Conservation (phyloP, 2,797 vertebrate species). For the Pseudochirops corinnae region DNA sequence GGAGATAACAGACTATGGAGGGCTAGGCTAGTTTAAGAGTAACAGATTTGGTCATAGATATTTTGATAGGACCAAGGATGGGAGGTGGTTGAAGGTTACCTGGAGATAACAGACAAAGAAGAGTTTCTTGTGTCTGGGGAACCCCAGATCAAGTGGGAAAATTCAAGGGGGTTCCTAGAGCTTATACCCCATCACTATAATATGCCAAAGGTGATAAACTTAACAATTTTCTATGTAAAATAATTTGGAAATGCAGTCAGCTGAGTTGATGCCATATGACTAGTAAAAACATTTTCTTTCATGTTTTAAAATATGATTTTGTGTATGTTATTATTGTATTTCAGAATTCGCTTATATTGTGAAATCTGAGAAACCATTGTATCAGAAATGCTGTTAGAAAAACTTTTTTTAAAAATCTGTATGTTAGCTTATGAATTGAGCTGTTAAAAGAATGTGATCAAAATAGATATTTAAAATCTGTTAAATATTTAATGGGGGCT, state of each 20-base stretch:
- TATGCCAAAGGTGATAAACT: not conserved
- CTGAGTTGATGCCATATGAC: not conserved
- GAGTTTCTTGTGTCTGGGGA: no score
- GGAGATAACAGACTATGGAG: no score
- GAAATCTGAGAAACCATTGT: not conserved
- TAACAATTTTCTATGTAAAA: not conserved
- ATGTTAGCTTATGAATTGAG: not conserved
- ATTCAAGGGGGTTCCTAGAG: no score
- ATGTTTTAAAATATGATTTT: not conserved
- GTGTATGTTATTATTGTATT: not conserved
- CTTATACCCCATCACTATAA: not conserved
- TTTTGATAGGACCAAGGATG: no score
- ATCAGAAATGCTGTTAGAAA: not conserved
- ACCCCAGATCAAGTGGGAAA: no score
- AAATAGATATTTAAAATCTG: not conserved
- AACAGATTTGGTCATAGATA: no score
- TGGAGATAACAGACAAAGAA: no score
- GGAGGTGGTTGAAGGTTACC: no score
- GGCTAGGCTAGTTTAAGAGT: no score
- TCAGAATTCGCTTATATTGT: not conserved
- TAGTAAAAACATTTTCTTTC: not conserved
- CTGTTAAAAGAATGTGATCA: not conserved
- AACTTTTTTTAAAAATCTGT: not conserved
- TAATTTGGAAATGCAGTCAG: not conserved
- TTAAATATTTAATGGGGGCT: not conserved